These are phyloP conservation scores for Phortica magna DNA, from an alignment of 2,888 invertebrate species.

Conservation along the genomic window DNA sequence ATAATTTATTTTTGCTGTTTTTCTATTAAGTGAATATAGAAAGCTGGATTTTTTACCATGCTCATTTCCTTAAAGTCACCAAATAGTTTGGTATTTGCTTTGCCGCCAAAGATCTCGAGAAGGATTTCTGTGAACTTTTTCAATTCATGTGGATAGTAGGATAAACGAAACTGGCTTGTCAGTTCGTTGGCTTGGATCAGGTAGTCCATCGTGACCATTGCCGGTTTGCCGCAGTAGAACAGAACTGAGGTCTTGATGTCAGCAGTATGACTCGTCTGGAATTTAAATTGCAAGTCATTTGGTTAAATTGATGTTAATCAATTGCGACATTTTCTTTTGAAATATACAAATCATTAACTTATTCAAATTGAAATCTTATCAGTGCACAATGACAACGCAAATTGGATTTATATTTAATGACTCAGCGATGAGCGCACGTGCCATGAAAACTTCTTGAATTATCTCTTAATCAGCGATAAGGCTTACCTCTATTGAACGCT, in stretches of 20 bases:
- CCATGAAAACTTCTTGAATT: not conserved
- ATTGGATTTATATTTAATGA: not conserved
- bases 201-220: constrained; percentile 90
- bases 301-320: constrained; percentile 34
- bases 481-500: not conserved
- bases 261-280: constrained; percentile 87
- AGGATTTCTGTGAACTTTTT: constrained; percentile 85
- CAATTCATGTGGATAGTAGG: constrained; percentile 91
- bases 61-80: constrained; percentile 89
- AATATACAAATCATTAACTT: no score
- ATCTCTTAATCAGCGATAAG: not conserved
- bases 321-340: not conserved
- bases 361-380: constrained; percentile 43
- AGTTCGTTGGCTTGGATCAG: constrained; percentile 82
- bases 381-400: constrained; percentile 49
- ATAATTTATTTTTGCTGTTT: constrained; percentile 77
- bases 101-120: constrained; percentile 83
- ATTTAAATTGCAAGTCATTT: constrained; percentile 57
- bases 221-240: constrained; percentile 86
- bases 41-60: constrained; percentile 84
- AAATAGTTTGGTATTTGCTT: constrained; percentile 84
- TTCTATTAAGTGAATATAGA: constrained; percentile 91
- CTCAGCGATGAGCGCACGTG: not conserved
- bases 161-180: constrained; percentile 88
- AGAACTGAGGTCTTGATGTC: constrained; percentile 92